Base-by-base conservation (phyloP, 2,888 invertebrate species). In the Drosophila meridiana region DNA sequence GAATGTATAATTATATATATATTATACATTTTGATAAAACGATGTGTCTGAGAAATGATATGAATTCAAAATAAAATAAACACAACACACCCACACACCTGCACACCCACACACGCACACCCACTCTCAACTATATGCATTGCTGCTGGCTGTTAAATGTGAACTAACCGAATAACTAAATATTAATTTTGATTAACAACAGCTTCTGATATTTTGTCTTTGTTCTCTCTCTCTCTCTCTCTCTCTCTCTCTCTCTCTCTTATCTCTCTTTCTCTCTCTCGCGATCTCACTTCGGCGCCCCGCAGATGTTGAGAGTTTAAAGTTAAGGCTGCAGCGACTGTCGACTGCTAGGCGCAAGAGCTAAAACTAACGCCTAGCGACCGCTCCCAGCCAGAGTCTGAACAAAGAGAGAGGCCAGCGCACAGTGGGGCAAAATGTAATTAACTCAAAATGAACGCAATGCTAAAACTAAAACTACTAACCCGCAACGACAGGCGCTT, bases 171-270 rank as follows among this genome's bases (percentile, higher is more conserved):
- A 58, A 26, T 55, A 63, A 60, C 50, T 20, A 26, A 56, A 36
- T 43, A 50, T 48, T 55, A 45, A 60, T 53, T 47, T 34, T 9
- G 28, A 73, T 65, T 72, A 73, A 66, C 57, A 55, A 69, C 48
- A 62, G 76, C 69, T 66, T 73, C 50, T 78, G 45, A 73, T 77
- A 69, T 77, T 52, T 68, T 74, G 71, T 80, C 63, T 74, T 76
- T 48, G 71, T 78, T 77, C 68, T 78, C 47, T 69, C 73, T 69
- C 28, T 68, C 55, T 67, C 53, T 64, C 64, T 62, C 64, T 65
- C 63, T 69, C 42, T 63, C 65, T 64, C 57, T 26, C 47, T 36
- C 4, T 47, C 26, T 26, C 32, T 73, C 65, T 55, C 68, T 60
- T 57, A n/a, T 62, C 64, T 65, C 63, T 20, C 20, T 20, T 20